These are phyloP conservation scores for Caenorhabditis tropicalis DNA, from an alignment of 1,140 invertebrate species.

Conservation along the genomic window DNA sequence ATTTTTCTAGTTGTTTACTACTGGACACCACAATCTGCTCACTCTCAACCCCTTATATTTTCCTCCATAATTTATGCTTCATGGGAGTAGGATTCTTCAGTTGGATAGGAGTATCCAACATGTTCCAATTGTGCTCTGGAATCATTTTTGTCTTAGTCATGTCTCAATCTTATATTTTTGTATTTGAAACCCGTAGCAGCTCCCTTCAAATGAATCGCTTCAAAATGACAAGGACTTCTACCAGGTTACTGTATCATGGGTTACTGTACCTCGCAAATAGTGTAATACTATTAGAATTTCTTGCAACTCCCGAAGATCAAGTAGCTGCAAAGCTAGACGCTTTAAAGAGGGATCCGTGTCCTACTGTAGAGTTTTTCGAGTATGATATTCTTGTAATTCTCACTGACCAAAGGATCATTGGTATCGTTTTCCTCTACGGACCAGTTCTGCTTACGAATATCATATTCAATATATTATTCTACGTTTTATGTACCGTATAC, in stretches of 20 bases:
- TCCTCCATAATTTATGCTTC: background rate
- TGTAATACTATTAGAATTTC: background rate
- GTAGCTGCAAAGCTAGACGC: background rate
- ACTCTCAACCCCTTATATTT: background rate
- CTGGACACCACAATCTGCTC: background rate
- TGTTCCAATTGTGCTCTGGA: background rate
- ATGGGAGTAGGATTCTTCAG: background rate
- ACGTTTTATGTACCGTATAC: background rate
- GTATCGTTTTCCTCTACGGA: background rate
- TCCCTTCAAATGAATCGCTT: background rate
- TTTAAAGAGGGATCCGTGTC: background rate
- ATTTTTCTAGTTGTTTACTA: background rate
- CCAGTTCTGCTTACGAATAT: background rate
- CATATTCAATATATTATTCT: background rate
- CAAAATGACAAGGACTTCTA: background rate
- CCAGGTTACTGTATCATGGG: background rate
- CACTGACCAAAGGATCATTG: background rate
- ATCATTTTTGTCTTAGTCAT: no score
- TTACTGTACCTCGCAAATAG: background rate
- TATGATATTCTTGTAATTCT: background rate
- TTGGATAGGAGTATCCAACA: background rate
- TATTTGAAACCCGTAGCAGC: background rate
- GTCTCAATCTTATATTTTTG: background rate
- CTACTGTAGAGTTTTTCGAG: background rate
- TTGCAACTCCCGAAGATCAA: background rate